Percentiles rank a stretch among this genome's conserved stretches.
These are phyloP conservation scores for Muntiacus muntjak DNA, from an alignment of 2,113 vertebrate species.

Conservation along the genomic window DNA sequence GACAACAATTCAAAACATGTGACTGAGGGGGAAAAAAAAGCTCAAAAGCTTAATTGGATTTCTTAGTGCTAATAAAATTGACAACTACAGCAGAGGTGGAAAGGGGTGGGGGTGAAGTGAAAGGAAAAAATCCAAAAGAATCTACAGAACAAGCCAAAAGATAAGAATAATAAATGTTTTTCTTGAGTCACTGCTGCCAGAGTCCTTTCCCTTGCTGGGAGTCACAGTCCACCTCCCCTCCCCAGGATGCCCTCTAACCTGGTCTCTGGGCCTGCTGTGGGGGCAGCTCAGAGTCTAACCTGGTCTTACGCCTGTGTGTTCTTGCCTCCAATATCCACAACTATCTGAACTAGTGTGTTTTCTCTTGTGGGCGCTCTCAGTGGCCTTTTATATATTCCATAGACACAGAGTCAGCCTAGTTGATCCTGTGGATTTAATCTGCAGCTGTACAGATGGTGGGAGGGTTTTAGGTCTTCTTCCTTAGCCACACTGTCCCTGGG, in stretches of 20 bases:
- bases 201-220: neutral
- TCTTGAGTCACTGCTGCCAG: neutral
- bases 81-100: neutral
- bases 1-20: neutral
- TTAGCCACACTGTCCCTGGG: neutral
- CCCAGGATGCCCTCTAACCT: neutral
- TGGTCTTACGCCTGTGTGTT: neutral
- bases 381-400: neutral
- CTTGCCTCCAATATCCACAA: neutral
- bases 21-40: neutral
- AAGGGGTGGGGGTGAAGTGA: accelerated
- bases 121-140: neutral
- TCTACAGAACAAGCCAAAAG: neutral
- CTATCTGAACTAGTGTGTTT: neutral
- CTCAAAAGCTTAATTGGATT: neutral
- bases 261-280: neutral
- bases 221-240: neutral
- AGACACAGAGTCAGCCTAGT: neutral
- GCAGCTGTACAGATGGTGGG: neutral
- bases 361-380: neutral
- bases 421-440: neutral
- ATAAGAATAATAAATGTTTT: neutral
- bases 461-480: neutral
- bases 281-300: neutral
- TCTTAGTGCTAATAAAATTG: neutral